phyloP scores from a whole-genome alignment of 23 tunicate species.

The Trididemnum clinides region DNA sequence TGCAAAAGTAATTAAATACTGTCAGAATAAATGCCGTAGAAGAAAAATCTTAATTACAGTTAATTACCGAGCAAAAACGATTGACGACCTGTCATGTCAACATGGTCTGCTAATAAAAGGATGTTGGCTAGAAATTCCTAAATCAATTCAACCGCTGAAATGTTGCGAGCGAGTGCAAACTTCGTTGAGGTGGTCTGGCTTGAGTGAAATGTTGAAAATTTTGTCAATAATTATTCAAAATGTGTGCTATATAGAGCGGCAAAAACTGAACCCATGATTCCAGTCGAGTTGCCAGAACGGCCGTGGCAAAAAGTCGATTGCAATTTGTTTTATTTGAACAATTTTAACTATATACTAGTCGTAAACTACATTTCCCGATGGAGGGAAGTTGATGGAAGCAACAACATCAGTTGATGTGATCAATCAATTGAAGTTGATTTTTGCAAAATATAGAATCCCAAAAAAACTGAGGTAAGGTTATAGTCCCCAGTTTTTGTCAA shows the following conservation, averaged over 20 bases:
- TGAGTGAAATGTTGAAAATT: neutral
- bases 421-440: slow-evolving; percentile 14
- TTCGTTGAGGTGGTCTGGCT: slow-evolving; percentile 17
- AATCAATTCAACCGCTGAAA: neutral
- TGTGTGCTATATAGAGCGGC: neutral
- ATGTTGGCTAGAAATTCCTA: neutral
- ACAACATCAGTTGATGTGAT: slow-evolving; percentile 23
- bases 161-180: neutral
- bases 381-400: slow-evolving; percentile 8
- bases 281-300: neutral
- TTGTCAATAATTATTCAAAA: neutral
- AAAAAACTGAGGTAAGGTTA: slow-evolving; percentile 2
- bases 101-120: neutral
- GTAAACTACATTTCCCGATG: slow-evolving; percentile 38
- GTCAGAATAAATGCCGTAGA: too few species aligned
- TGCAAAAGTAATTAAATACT: too few species aligned
- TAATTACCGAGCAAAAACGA: neutral
- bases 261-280: slow-evolving; percentile 27
- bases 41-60: neutral
- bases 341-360: slow-evolving; percentile 5
- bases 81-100: slow-evolving; percentile 8
- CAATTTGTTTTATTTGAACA: slow-evolving; percentile 16
- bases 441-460: slow-evolving; percentile 3
- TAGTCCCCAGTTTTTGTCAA: slow-evolving; percentile 11
- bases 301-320: slow-evolving; percentile 26